Base-by-base conservation (phyloP, 2,113 vertebrate species). In the Paramisgurnus dabryanus region DNA sequence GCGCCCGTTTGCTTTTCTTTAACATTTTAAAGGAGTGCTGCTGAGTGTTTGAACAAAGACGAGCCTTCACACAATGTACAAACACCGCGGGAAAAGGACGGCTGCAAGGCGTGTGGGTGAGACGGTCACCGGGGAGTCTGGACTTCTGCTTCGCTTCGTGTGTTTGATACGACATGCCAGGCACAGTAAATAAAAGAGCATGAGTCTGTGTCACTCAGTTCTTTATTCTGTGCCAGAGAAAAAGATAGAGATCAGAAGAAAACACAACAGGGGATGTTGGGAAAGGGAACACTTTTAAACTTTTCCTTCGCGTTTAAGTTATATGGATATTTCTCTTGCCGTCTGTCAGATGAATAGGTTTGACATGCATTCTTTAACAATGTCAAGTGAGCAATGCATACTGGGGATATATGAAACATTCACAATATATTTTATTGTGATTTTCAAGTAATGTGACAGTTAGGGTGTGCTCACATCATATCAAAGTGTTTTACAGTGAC, bases 251-350 rank as follows among this genome's bases (percentile, higher is more conserved):
- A 73, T 60, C 57, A 50, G 53, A 49, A 3, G 74, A 68, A 55
- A 79, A 41, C 58, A n/a, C 68, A 61, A n/a, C 76, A 7, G 57
- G 10, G 78, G 60, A 17, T 73, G 22, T 12, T 50, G 15, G 17
- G 8, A 72, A n/a, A 41, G 34, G 8, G 55, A 13, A 13, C 18
- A 6, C 8, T 58, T 57, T 58, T 58, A 17, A n/a, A 87, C 10
- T 75, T 71, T 86, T 40, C 67, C 63, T 13, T 61, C 66, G 80
- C 77, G 75, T 86, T 83, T 63, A 22, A 81, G 85, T 39, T 4
- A n/a, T 58, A 66, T 82, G 15, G 55, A 18, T 75, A 45, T 60
- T 53, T 67, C 34, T 81, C 82, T 83, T 75, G 45, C 17, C 57
- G 66, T 40, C 7, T 34, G 9, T 49, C 55, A 10, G 40, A 50